Base-by-base conservation (phyloP, 2,797 vertebrate species). In the Xenopus petersii region DNA sequence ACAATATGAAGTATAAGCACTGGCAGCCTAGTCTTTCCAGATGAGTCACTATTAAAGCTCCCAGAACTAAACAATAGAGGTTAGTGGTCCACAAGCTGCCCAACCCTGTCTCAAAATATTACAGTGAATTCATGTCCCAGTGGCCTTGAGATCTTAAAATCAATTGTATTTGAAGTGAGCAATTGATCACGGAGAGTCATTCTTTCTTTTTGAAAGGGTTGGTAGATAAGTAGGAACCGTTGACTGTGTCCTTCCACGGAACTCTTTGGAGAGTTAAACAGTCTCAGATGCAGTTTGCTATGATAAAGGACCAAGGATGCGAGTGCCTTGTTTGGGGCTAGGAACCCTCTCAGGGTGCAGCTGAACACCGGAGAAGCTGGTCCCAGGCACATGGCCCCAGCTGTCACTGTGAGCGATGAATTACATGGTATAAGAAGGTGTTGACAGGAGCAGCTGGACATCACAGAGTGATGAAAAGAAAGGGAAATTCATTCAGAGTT, bases 361-460 rank as follows among this genome's bases (percentile, higher is more conserved):
- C 88, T 88, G 87, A 91, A 88, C 91, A 92, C 93, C 93, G 91
- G 83, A 92, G 93, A 94, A 94, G 91, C 93, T 89, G 93, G 93
- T 93, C 91, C 93, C 92, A 88, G 93, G 94, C 87, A 87, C 84
- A 65, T 49, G 91, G 94, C 93, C 93, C 94, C 95, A 96, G 95
- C 95, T 96, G 96, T 94, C 94, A 91, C 91, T 90, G 86, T 91
- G 90, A 89, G 93, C 92, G 91, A 94, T 95, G 95, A 95, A 94
- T 96, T 94, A 94, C 93, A 91, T 87, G 93, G 93, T 89, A 91
- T 93, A 93, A 93, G 94, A 94, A 96, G 95, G 96, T 96, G 95
- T 94, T 96, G 95, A 97, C 95, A 95, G 94, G 92, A 95, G 93
- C 96, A 96, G 95, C 96, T 95, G 95, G 94, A 95, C 94, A 95